Evolutionary conservation across 2,888 invertebrate species (phyloP), one percentile per base, ranked within the genome.

Genomic region (Esperia sulphurella): DNA sequence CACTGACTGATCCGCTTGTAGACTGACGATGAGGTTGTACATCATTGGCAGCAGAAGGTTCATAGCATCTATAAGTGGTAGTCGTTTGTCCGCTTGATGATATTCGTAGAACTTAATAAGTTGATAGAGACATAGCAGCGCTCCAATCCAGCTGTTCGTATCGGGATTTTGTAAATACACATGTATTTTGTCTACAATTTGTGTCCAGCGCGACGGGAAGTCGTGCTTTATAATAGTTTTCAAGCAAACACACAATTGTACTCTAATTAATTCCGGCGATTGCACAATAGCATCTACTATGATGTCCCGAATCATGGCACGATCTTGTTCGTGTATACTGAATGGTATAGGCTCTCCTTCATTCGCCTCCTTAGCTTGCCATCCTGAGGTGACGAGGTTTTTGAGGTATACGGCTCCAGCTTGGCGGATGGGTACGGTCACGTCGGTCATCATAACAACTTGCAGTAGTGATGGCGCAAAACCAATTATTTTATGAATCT

Each of bases 381-480:
- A 99, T 81, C 93, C 95, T 66, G 93, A 93, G 29, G 93, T 94
- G 49, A 99, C 91, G 74, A 97, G 91, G 89, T 99, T 99, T 89
- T 99, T 99, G 58, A 99, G 90, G 87, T 98, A 99, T 61, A 99
- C 96, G 37, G 96, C 98, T 65, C 97, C 97, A 56, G 98, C 98
- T 91, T 99, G 98, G 56, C 98, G 91, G 0, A 98, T 95, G 55
- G 98, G 96, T 92, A 96, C 94, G 55, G 97, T 95, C 42, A 97
- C 91, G 62, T 97, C 96, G 67, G 93, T 93, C 81, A 94, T 93
- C 96, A 98, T 97, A 48, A 98, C 95, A 53, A 98, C 95, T 92
- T 98, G 97, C 45, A 99, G 91, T 51, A 99, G 90, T 43, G 95
- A 93, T 45, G 98, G 99, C 45, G 96, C 95, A 90, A 99, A 99